These are phyloP conservation scores for Daktulosphaira vitifoliae DNA, from an alignment of 1,140 invertebrate species.

Conservation along the genomic window DNA sequence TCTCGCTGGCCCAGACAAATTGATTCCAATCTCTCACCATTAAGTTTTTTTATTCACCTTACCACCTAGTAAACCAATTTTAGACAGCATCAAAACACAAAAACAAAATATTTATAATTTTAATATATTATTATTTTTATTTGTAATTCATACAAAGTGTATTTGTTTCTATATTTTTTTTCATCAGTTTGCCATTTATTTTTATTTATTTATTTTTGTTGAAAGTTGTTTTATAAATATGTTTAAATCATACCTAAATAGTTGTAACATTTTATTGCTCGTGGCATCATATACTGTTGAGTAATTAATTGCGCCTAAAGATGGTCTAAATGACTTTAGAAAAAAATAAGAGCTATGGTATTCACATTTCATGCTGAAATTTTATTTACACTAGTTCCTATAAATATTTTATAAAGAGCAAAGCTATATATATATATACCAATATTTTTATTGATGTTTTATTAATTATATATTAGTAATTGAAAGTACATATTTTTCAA, in stretches of 20 bases:
- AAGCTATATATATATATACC: conserved; percentile 7
- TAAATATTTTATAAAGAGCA: too few relatives aligned
- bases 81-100: background rate
- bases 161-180: conserved; percentile 10
- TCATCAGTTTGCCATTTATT: background rate
- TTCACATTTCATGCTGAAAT: conserved; percentile 1
- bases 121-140: conserved; percentile 2
- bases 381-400: conserved; percentile 16
- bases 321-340: too few relatives aligned
- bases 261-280: too few relatives aligned
- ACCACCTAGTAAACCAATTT: background rate
- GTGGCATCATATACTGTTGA: too few relatives aligned
- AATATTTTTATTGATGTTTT: background rate
- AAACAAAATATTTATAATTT: background rate
- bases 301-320: too few relatives aligned
- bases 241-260: too few relatives aligned
- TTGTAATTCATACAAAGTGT: conserved; percentile 9
- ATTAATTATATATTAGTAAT: background rate
- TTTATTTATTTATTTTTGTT: background rate
- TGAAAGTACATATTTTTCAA: background rate
- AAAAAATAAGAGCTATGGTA: background rate
- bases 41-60: conserved; percentile 38
- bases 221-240: too few relatives aligned
- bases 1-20: conserved; percentile 58
- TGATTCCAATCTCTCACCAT: conserved; percentile 70